Conservation (phyloP, 2,797 vertebrate genomes). For the Siniperca obscura region DNA sequence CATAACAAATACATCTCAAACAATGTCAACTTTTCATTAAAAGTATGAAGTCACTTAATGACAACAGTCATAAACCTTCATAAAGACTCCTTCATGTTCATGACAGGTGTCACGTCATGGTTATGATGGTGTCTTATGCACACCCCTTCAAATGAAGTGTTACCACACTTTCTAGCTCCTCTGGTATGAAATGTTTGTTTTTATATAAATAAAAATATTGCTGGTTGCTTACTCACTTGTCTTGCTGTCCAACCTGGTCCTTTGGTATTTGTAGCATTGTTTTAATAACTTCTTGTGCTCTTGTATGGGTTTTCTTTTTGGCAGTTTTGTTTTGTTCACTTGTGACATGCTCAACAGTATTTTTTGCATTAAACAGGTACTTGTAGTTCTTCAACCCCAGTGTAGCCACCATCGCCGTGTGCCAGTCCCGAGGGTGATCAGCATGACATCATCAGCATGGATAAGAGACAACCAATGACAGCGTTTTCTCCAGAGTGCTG, state of each 20-base stretch:
- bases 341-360: neutral
- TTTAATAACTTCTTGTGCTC: too few species aligned
- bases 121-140: too few species aligned
- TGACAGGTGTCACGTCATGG: too few species aligned
- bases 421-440: conserved; percentile 18
- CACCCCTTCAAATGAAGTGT: too few species aligned
- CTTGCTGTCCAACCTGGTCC: neutral
- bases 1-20: too few species aligned
- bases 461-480: conserved; percentile 38
- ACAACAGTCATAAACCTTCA: too few species aligned
- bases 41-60: too few species aligned
- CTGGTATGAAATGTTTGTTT: neutral
- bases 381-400: neutral
- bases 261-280: neutral
- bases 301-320: neutral
- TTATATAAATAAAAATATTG: neutral
- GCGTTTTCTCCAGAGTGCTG: conserved; percentile 44
- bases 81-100: too few species aligned
- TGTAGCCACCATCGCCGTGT: neutral
- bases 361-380: conserved; percentile 2
- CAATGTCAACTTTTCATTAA: too few species aligned
- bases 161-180: neutral
- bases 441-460: conserved; percentile 55
- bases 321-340: neutral
- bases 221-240: neutral